Percentiles rank a stretch among this genome's conserved stretches.
Evolutionary conservation across 2,888 invertebrate genomes (phyloP).

Genomic region (Elgonia sp.): DNA sequence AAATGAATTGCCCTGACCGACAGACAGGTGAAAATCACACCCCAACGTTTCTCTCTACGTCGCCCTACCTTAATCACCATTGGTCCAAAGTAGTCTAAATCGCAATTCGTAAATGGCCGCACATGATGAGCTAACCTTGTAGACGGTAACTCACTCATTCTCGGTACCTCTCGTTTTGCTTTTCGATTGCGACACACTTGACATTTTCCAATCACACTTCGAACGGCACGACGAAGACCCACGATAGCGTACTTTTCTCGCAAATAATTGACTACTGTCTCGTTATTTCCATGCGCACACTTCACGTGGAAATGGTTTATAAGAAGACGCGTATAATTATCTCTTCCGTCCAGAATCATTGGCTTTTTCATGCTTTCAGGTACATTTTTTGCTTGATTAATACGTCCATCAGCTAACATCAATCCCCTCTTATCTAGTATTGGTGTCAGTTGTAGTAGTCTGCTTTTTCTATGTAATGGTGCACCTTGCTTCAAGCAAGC

Average conservation of each 20-base stretch:
- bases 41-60: constrained; percentile 56
- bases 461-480: no score
- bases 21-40: constrained; percentile 77
- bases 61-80: not conserved
- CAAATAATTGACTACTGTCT: constrained; percentile 10
- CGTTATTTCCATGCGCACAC: constrained; percentile 4
- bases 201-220: not conserved
- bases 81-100: not conserved
- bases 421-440: no score
- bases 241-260: not conserved
- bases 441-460: no score
- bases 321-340: no score
- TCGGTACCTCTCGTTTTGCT: not conserved
- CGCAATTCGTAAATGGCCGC: not conserved
- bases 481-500: no score
- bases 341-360: no score
- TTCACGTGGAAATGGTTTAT: no score
- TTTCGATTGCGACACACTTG: not conserved
- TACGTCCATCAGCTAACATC: no score
- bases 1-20: constrained; percentile 74
- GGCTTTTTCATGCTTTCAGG: no score
- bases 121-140: not conserved
- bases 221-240: not conserved
- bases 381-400: no score
- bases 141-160: constrained; percentile 9